Evolutionary conservation across 2,888 invertebrate genomes (phyloP), one percentile per base, ranked within the genome.

Genomic region (Allygus modestus): DNA sequence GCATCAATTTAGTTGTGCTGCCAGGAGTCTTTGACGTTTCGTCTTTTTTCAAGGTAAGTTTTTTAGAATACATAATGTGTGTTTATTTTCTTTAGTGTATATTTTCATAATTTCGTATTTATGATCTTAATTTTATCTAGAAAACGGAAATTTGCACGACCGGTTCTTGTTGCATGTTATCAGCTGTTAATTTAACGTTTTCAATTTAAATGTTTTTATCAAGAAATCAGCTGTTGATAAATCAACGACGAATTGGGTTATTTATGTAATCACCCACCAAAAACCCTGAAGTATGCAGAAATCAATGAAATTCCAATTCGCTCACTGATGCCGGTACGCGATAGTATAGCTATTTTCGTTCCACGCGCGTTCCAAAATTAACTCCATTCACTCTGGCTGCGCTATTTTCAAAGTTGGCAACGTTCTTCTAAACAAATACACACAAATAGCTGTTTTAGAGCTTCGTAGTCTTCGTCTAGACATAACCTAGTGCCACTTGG

Each of bases 1-100:
- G 85, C 86, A 84, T 86, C 86, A 86, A 84, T 86, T 86, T 85
- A 83, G 86, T 84, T 73, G 82, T 86, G 84, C 85, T 86, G 86
- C 83, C 58, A 83, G 84, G 83, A 86, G 82, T 85, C 82, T 75
- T 73, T 83, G 75, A 83, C 75, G 83, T 83, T 46, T 83, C 75
- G 31, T 75, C 83, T 83, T 58, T 82, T 77, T 79, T 79, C n/a
- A 58, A 79, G 79, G 79, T 79, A 79, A 54, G 58, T 79, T 46
- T 28, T n/a, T n/a, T 37, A 5, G 37, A 73, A 73, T 73, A 41
- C n/a, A 46, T 46, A 1, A 46, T 2, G 4, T 17, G 12, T 46
- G n/a, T 9, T 46, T 46, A 46, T 46, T 41, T 41, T 41, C 11
- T 41, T 41, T 41, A 41, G n/a, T n/a, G n/a, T n/a, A n/a, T n/a